A percentile compares a stretch with the other conserved stretches of the same genome.
These are phyloP conservation scores for Eilema caniola DNA, from an alignment of 2,888 invertebrate genomes.

Conservation along the genomic window DNA sequence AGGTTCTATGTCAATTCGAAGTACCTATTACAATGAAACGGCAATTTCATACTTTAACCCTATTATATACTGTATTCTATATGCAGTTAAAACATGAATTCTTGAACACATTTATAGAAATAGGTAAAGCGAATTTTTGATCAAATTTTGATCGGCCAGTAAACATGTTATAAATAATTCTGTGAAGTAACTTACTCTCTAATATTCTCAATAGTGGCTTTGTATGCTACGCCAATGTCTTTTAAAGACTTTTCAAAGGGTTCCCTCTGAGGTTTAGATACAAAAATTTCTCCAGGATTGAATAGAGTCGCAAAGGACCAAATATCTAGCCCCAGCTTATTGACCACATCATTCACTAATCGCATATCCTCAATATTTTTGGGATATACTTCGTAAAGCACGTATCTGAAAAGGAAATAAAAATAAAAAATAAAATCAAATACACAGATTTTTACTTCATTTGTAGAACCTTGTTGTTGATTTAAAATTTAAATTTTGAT, in stretches of 20 bases:
- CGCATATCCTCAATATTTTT: conserved; percentile 54
- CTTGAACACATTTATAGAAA: no score
- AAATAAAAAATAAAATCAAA: background rate
- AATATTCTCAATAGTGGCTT: conserved; percentile 61
- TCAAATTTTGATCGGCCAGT: no score
- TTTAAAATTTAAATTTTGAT: background rate
- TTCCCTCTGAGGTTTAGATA: conserved; percentile 53
- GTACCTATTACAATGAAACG: no score
- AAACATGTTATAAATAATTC: no score
- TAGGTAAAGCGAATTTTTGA: no score
- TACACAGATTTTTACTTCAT: background rate
- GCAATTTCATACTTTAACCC: no score
- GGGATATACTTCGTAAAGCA: conserved; percentile 64
- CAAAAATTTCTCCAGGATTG: conserved; percentile 60
- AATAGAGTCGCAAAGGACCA: conserved; percentile 63
- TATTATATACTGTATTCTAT: background rate
- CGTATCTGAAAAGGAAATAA: conserved; percentile 55
- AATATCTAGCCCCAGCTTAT: conserved; percentile 58
- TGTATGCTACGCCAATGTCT: conserved; percentile 54
- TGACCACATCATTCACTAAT: conserved; percentile 56
- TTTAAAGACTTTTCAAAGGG: conserved; percentile 56
- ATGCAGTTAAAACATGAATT: no score
- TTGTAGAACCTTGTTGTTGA: background rate
- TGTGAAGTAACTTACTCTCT: conserved; percentile 64
- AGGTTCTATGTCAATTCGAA: no score